phyloP scores from a whole-genome alignment of 2,888 invertebrate species.

The Orthosia gothica region DNA sequence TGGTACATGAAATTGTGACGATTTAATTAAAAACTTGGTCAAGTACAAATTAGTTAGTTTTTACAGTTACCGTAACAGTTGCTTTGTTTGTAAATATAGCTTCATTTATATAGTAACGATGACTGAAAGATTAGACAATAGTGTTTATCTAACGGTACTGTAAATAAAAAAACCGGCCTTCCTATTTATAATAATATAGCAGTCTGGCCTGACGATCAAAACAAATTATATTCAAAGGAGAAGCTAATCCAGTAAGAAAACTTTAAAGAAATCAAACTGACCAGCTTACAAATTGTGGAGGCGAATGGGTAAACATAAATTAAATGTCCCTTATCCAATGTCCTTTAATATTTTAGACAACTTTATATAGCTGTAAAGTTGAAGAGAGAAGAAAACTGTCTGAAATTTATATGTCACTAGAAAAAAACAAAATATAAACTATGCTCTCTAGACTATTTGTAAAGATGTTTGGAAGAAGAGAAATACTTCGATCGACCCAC shows the following conservation, averaged over 20 bases:
- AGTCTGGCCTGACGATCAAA: not conserved
- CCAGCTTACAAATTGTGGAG: not conserved
- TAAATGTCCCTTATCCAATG: not conserved
- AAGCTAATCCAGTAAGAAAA: not conserved
- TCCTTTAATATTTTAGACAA: not conserved
- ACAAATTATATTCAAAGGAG: not conserved
- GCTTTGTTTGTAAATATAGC: constrained; percentile 32
- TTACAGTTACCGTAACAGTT: constrained; percentile 23
- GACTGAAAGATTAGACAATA: not conserved
- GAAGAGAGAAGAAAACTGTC: not conserved
- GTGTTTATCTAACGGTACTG: not conserved
- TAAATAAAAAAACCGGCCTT: not conserved
- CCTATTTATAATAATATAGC: not conserved
- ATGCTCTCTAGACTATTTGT: not conserved
- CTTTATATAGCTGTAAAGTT: not conserved
- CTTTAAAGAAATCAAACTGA: not conserved
- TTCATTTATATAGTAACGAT: constrained; percentile 2
- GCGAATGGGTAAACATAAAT: not conserved
- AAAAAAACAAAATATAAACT: not conserved
- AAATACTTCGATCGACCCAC: not conserved
- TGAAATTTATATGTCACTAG: not conserved
- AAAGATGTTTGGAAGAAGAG: not conserved
- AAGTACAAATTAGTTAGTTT: constrained; percentile 23
- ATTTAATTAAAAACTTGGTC: constrained; percentile 29
- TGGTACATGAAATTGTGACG: constrained; percentile 15